Evolutionary conservation across 35 echinoderm and acorn worm genomes (phyloP).

Genomic region (Nesometra sesokonis): DNA sequence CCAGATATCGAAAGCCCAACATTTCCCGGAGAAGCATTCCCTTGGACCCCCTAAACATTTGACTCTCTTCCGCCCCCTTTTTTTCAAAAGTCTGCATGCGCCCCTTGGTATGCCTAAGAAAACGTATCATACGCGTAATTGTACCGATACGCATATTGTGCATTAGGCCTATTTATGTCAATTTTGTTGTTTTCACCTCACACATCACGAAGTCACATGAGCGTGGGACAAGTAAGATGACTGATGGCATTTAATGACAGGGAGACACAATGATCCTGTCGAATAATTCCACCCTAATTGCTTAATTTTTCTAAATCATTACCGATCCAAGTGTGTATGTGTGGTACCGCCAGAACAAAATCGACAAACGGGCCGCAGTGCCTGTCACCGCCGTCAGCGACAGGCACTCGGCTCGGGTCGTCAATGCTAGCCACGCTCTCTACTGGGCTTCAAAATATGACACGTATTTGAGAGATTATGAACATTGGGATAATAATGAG

Average conservation of each 20-base stretch:
- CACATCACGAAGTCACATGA: too few species aligned
- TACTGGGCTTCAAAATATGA: background rate
- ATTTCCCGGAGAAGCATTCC: too few species aligned
- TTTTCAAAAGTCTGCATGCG: too few species aligned
- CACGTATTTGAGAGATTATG: background rate
- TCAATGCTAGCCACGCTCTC: background rate
- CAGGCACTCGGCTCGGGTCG: background rate
- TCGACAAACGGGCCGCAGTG: background rate
- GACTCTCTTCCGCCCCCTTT: too few species aligned
- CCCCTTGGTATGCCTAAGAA: too few species aligned
- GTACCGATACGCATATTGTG: too few species aligned
- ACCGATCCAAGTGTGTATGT: background rate
- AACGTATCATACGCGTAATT: too few species aligned
- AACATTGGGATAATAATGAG: background rate
- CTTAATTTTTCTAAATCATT: background rate
- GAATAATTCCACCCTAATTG: background rate
- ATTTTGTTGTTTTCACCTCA: background rate
- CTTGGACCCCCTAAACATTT: too few species aligned
- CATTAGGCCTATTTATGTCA: too few species aligned
- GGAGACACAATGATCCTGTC: background rate
- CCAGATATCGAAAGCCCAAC: too few species aligned
- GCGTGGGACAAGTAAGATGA: too few species aligned
- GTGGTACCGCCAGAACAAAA: background rate
- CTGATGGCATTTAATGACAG: background rate
- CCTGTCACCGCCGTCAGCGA: background rate